Conservation (phyloP, 2,797 vertebrate species). For the Halcyon badia region DNA sequence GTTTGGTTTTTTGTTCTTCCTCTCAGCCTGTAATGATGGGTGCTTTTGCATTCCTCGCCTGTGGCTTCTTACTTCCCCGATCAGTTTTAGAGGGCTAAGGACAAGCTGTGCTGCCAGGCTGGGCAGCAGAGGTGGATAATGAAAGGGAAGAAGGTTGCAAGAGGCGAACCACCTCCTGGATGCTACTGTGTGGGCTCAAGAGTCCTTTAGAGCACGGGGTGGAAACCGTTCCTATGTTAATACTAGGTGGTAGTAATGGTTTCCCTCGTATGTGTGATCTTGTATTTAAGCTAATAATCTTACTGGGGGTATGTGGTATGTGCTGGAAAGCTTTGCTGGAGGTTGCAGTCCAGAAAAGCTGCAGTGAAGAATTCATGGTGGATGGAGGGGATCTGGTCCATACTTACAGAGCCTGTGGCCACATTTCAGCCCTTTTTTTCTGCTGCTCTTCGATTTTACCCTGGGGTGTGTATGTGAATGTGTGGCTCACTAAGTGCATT, state of each 20-base stretch:
- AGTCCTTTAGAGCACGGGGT: background rate
- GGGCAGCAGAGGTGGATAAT: background rate
- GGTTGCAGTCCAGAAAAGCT: background rate
- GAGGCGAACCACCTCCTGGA: background rate
- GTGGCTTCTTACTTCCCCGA: background rate
- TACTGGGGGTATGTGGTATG: background rate
- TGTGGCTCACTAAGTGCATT: background rate
- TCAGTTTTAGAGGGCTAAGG: background rate
- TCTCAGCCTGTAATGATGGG: background rate
- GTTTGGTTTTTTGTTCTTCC: background rate
- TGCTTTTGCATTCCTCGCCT: background rate
- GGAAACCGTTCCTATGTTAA: background rate
- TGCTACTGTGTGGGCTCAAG: accelerated
- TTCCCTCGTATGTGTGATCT: accelerated
- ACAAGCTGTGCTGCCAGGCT: background rate
- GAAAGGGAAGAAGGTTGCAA: background rate
- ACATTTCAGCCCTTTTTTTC: background rate
- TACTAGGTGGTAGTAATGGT: background rate
- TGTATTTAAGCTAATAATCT: background rate
- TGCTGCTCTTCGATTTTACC: background rate
- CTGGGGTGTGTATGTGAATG: accelerated
- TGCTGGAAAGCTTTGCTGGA: background rate
- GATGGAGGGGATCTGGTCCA: background rate
- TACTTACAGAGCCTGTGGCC: background rate
- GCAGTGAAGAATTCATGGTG: background rate